Percentiles rank a stretch among this genome's conserved stretches.
These are phyloP conservation scores for Lamellibrachia satsuma DNA, from an alignment of 2,888 invertebrate species.

Conservation along the genomic window DNA sequence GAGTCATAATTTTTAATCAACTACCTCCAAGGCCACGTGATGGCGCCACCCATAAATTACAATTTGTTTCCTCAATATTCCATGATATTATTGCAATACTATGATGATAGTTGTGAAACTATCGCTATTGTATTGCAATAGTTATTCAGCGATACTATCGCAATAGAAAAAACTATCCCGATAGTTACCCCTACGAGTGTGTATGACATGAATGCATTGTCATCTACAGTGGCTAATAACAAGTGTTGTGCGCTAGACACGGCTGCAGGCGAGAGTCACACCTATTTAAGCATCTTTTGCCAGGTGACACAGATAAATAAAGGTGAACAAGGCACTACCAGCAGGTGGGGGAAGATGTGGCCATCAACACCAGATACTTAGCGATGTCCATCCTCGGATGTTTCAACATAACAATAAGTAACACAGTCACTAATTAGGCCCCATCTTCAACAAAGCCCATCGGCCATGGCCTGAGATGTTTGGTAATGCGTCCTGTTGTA, in stretches of 20 bases:
- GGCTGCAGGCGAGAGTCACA: background rate
- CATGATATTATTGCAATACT: too few species aligned
- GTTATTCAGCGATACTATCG: too few species aligned
- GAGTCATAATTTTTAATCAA: too few species aligned
- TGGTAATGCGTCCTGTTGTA: background rate
- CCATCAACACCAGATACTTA: background rate
- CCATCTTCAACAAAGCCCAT: background rate
- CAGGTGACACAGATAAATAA: background rate
- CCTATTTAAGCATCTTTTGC: background rate
- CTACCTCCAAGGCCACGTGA: too few species aligned
- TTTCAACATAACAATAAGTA: background rate
- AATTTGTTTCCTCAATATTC: too few species aligned
- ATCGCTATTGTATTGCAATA: too few species aligned
- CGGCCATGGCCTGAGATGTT: background rate
- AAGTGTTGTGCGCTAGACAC: background rate
- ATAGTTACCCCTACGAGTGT: too few species aligned
- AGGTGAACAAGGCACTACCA: background rate
- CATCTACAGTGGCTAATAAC: background rate
- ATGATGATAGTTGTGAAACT: too few species aligned
- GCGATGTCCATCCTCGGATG: background rate
- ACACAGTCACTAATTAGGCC: background rate
- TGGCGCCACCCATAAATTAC: too few species aligned
- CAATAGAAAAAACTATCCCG: too few species aligned
- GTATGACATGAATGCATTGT: too few species aligned
- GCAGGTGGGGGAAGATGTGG: background rate